Evolutionary conservation across 2,113 vertebrate genomes (phyloP).

Genomic region (mouse (Mus musculus)): GRCm39 chrX:84179001-84179500

Average conservation of each 20-base stretch:
- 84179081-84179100: slow-evolving; percentile 52
- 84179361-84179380: slow-evolving; percentile 2
- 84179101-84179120: slow-evolving; percentile 54
- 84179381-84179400: neutral
- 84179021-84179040: neutral
- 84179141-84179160: slow-evolving; percentile 20
- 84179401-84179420: neutral
- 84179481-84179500: neutral
- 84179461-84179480: neutral
- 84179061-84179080: slow-evolving; percentile 65
- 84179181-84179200: neutral
- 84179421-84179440: neutral
- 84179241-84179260: neutral
- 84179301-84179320: slow-evolving; percentile 25
- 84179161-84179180: neutral
- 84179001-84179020: slow-evolving; percentile 56
- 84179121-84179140: slow-evolving; percentile 40
- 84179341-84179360: neutral
- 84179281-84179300: slow-evolving; percentile 7
- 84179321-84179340: neutral
- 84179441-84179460: slow-evolving; percentile 41
- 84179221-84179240: slow-evolving; percentile 29
- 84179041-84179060: slow-evolving; percentile 5
- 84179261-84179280: neutral
- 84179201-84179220: neutral